Evolutionary conservation across 2,888 invertebrate genomes (phyloP).

Genomic region (Lysandra coridon): DNA sequence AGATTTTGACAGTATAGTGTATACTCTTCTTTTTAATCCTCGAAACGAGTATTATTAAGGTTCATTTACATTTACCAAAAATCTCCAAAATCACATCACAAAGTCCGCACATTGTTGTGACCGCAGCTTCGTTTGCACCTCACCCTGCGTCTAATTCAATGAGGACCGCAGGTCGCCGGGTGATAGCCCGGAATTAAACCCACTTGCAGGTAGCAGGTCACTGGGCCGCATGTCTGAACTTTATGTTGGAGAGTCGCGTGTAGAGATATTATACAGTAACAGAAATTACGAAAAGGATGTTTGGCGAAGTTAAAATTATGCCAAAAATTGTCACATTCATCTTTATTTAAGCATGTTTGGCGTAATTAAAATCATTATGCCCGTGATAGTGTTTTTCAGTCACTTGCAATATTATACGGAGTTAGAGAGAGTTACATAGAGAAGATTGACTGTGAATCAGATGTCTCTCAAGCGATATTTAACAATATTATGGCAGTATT

Average conservation of each 20-base stretch:
- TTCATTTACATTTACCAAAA: neutral
- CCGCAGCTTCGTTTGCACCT: conserved; percentile 3
- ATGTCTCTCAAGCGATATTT: too few species aligned
- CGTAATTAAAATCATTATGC: too few species aligned
- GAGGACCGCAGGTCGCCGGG: neutral
- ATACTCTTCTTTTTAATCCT: neutral
- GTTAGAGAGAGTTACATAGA: too few species aligned
- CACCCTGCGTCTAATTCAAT: conserved; percentile 8
- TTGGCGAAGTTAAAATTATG: too few species aligned
- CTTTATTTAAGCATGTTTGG: too few species aligned
- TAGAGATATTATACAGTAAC: neutral
- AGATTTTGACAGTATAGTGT: neutral
- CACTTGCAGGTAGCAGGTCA: neutral
- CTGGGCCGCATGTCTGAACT: neutral
- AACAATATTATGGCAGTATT: too few species aligned
- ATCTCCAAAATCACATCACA: neutral
- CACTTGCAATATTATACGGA: too few species aligned
- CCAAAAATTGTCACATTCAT: too few species aligned
- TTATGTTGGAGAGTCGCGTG: neutral
- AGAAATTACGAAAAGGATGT: neutral
- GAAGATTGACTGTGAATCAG: too few species aligned
- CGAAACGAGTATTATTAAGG: neutral
- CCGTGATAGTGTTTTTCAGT: too few species aligned
- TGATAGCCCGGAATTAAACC: neutral
- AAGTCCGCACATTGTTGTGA: neutral